phyloP scores from a whole-genome alignment of 2,888 invertebrate genomes.

The Yponomeuta cagnagella region DNA sequence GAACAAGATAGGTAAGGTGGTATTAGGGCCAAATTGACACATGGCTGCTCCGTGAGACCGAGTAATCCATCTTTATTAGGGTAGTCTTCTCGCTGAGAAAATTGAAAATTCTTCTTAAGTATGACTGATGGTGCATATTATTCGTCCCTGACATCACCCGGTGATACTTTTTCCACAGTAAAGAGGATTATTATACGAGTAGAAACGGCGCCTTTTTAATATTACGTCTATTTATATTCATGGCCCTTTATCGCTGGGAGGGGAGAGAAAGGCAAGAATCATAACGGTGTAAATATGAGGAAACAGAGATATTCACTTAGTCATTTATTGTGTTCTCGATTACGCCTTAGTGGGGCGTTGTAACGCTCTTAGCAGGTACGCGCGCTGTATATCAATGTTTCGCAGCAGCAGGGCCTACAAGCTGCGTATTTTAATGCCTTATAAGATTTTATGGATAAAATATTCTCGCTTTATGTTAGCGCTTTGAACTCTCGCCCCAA shows the following conservation, averaged over 20 bases:
- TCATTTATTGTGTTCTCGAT: constrained; percentile 40
- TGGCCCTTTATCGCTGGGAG: constrained; percentile 47
- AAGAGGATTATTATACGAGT: constrained; percentile 59
- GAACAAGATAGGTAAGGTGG: constrained; percentile 15
- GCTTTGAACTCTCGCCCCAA: not conserved
- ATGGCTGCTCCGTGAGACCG: constrained; percentile 37
- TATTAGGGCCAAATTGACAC: constrained; percentile 40
- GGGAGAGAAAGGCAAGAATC: constrained; percentile 49
- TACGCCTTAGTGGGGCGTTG: constrained; percentile 10
- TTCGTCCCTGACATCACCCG: constrained; percentile 42
- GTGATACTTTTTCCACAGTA: constrained; percentile 57
- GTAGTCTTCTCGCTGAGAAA: constrained; percentile 54
- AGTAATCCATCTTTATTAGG: constrained; percentile 68
- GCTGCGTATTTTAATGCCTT: constrained; percentile 7
- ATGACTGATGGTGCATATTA: constrained; percentile 72
- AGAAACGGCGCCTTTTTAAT: constrained; percentile 60
- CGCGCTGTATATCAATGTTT: constrained; percentile 11
- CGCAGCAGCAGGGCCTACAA: constrained; percentile 8
- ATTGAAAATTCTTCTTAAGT: constrained; percentile 73
- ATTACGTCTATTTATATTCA: constrained; percentile 71
- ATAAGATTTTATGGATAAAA: constrained; percentile 2
- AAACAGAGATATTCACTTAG: constrained; percentile 64
- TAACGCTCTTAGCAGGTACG: not conserved
- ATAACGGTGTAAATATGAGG: constrained; percentile 51
- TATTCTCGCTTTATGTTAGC: not conserved